Conservation (phyloP, 2,113 vertebrate genomes). For the Microtus richardsoni region DNA sequence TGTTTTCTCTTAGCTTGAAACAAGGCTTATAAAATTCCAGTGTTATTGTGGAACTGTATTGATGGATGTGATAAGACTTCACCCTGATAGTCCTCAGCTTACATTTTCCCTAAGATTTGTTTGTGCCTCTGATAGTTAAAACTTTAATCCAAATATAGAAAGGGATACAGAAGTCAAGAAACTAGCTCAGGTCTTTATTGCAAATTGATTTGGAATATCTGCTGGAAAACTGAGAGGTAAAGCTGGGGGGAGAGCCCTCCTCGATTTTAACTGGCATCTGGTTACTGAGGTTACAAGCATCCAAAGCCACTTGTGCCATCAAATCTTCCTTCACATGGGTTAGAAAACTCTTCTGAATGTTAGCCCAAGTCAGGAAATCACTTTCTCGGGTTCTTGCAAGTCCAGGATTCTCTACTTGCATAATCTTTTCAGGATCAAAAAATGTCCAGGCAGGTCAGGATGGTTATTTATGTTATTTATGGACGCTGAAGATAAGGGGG, state of each 20-base stretch:
- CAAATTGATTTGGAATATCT: background rate
- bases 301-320: background rate
- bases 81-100: background rate
- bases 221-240: background rate
- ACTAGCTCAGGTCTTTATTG: background rate
- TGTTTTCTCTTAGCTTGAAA: constrained; percentile 8
- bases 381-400: constrained; percentile 2
- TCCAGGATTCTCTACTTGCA: background rate
- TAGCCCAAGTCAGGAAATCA: background rate
- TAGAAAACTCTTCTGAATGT: constrained; percentile 1
- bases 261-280: background rate
- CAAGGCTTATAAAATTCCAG: background rate
- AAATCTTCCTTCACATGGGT: background rate
- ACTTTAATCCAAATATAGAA: constrained; percentile 41
- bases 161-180: background rate
- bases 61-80: background rate
- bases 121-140: background rate
- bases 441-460: background rate
- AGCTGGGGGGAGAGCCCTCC: background rate
- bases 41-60: background rate
- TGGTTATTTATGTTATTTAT: background rate
- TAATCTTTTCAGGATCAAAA: background rate
- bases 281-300: background rate
- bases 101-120: constrained; percentile 7
- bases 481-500: background rate